These are phyloP conservation scores for Marisa cornuarietis DNA, from an alignment of 1,140 invertebrate genomes.

Conservation along the genomic window DNA sequence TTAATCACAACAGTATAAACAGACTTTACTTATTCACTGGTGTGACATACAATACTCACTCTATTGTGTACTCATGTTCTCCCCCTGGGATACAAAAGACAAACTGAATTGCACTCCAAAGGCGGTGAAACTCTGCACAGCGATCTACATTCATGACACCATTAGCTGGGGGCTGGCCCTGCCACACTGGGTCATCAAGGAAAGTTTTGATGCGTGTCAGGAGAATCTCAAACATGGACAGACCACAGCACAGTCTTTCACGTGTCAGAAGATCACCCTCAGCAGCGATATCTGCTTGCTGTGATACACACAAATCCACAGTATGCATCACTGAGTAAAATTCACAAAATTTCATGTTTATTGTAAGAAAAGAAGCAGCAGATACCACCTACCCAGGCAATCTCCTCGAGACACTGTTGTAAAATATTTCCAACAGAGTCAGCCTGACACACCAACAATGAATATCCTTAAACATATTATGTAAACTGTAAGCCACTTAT, in stretches of 20 bases:
- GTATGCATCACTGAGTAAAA: not conserved
- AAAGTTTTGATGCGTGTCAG: slow-evolving; percentile 86
- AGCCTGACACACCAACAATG: too few species aligned
- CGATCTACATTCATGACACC: slow-evolving; percentile 97
- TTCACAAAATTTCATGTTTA: not conserved
- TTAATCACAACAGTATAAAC: too few species aligned
- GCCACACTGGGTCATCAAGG: slow-evolving; percentile 87
- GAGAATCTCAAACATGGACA: slow-evolving; percentile 97
- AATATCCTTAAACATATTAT: too few species aligned
- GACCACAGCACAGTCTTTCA: slow-evolving; percentile 96
- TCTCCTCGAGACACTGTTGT: too few species aligned
- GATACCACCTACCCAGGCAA: too few species aligned
- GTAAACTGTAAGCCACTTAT: too few species aligned
- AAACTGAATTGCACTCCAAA: slow-evolving; percentile 99
- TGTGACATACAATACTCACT: slow-evolving; percentile 74
- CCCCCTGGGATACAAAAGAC: slow-evolving; percentile 97
- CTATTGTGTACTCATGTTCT: slow-evolving; percentile 97
- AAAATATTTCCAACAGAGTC: too few species aligned
- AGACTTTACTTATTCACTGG: too few species aligned
- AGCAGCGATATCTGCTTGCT: slow-evolving; percentile 67
- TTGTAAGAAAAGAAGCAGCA: too few species aligned
- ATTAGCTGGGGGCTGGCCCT: slow-evolving; percentile 85
- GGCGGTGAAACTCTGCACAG: slow-evolving; percentile 95
- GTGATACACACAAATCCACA: slow-evolving; percentile 17
- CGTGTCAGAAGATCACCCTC: slow-evolving; percentile 96